Conservation (phyloP, 2,113 vertebrate species). For the Dryoscopus gambensis region DNA sequence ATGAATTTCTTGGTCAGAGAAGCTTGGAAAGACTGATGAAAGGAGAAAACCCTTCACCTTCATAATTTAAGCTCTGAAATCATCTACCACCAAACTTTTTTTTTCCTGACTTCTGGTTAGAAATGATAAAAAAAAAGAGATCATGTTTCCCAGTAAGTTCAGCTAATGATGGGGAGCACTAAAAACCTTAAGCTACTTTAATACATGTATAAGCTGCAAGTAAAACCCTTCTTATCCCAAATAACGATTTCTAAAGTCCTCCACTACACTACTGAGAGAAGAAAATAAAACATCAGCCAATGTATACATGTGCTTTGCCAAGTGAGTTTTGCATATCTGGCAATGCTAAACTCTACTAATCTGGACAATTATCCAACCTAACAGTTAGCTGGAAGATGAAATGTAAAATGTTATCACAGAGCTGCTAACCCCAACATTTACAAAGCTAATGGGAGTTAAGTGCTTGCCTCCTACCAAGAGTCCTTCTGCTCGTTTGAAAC, state of each 20-base stretch:
- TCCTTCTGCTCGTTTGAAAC: not conserved
- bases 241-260: not conserved
- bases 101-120: not conserved
- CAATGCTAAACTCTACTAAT: not conserved
- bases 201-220: conserved; percentile 1
- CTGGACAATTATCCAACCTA: not conserved
- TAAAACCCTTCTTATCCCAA: conserved; percentile 44
- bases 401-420: not conserved
- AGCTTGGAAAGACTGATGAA: not conserved
- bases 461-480: not conserved
- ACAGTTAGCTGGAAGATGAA: not conserved
- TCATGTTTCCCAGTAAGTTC: conserved; percentile 8
- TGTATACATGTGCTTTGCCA: not conserved
- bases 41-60: not conserved
- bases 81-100: not conserved
- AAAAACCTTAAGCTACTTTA: conserved; percentile 48
- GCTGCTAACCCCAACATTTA: not conserved
- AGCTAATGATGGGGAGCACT: conserved; percentile 23
- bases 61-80: not conserved
- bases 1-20: not conserved
- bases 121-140: not conserved
- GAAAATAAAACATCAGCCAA: conserved; percentile 43
- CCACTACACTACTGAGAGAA: not conserved
- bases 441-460: not conserved
- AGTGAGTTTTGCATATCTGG: not conserved